Percentiles rank a stretch among this genome's conserved stretches.
These are phyloP conservation scores for Rhinolophus sinicus DNA, from an alignment of 2,113 vertebrate species.

Conservation along the genomic window DNA sequence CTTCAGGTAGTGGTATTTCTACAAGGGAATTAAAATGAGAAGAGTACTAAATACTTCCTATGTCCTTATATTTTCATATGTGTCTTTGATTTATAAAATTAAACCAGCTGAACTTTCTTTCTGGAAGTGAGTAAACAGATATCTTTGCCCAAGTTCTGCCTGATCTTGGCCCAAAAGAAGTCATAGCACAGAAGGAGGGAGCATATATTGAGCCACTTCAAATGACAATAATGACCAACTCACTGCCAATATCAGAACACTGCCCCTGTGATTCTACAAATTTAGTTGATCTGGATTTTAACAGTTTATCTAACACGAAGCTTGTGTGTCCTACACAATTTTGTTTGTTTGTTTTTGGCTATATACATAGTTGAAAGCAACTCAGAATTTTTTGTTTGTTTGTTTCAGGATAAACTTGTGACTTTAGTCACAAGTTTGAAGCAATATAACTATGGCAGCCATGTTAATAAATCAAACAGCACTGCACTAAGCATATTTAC, in stretches of 20 bases:
- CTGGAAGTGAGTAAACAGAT: neutral
- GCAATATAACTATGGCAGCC: neutral
- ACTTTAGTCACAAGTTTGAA: slow-evolving; percentile 1
- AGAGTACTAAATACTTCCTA: neutral
- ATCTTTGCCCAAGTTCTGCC: neutral
- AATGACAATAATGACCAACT: neutral
- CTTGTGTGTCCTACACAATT: neutral
- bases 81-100: slow-evolving; percentile 33
- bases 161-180: neutral
- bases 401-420: neutral
- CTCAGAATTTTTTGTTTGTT: neutral
- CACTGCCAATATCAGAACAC: neutral
- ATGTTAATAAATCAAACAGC: slow-evolving; percentile 18
- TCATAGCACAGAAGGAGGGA: neutral
- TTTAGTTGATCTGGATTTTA: neutral
- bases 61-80: neutral
- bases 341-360: neutral
- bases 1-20: neutral
- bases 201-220: neutral
- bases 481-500: neutral
- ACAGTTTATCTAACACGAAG: neutral
- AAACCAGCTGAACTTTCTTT: neutral
- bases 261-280: neutral
- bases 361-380: neutral
- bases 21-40: slow-evolving; percentile 8